phyloP scores from a whole-genome alignment of 2,113 vertebrate genomes.

The Scortum barcoo region DNA sequence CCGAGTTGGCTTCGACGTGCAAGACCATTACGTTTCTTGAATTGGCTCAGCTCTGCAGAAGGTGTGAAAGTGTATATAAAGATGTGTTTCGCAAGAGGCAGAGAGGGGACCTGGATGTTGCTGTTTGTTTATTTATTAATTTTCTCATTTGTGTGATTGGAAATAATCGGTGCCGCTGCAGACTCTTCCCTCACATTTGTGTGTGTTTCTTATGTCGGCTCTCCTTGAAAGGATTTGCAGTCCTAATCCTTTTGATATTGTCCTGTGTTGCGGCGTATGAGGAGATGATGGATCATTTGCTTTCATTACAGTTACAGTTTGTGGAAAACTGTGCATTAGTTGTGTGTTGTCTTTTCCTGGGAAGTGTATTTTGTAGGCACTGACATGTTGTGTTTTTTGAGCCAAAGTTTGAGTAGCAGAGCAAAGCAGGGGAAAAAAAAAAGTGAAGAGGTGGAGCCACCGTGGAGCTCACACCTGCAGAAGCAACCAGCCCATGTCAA shows the following conservation, averaged over 20 bases:
- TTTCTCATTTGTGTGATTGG: not conserved
- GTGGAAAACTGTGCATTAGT: not conserved
- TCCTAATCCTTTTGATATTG: slow-evolving; percentile 11
- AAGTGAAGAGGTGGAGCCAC: slow-evolving; percentile 5
- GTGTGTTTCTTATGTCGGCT: not conserved
- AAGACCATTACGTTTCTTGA: slow-evolving; percentile 23
- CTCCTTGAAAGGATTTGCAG: not conserved
- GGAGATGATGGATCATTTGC: not conserved
- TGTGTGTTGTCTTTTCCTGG: not conserved
- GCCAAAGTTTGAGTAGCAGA: slow-evolving; percentile 15
- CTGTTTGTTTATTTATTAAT: too few species aligned
- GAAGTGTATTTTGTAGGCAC: not conserved
- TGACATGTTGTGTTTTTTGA: slow-evolving; percentile 11
- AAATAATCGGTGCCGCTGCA: not conserved
- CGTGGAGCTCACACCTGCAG: slow-evolving; percentile 32
- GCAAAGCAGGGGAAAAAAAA: too few species aligned
- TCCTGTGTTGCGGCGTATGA: not conserved
- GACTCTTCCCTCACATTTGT: not conserved
- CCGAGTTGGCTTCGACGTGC: slow-evolving; percentile 36
- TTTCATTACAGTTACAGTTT: slow-evolving; percentile 1
- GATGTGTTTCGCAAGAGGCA: not conserved
- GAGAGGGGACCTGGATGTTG: not conserved
- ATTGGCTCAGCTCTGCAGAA: slow-evolving; percentile 5
- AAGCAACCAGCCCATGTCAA: slow-evolving; percentile 6
- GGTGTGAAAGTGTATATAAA: slow-evolving; percentile 32